A percentile compares a stretch with the other conserved stretches of the same genome.
These are phyloP conservation scores for Oxyruncus cristatus DNA, from an alignment of 2,113 vertebrate species.

Conservation along the genomic window DNA sequence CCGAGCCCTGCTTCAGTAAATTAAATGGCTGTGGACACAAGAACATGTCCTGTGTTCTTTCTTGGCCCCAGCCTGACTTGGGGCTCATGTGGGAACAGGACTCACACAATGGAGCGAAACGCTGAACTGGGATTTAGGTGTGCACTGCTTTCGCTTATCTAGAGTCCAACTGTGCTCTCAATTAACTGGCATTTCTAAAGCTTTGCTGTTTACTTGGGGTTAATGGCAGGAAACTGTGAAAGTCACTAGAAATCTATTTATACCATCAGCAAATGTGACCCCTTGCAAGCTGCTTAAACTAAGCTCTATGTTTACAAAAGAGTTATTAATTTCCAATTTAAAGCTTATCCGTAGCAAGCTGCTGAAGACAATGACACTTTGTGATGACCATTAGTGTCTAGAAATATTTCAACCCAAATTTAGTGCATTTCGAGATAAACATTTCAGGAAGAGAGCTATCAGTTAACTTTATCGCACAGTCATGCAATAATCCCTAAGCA, in stretches of 20 bases:
- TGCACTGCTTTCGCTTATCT: neutral
- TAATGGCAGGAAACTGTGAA: neutral
- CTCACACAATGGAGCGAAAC: neutral
- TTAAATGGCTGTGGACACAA: neutral
- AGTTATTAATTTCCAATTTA: neutral
- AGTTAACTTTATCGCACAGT: neutral
- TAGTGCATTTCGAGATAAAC: neutral
- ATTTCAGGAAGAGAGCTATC: neutral
- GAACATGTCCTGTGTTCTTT: neutral
- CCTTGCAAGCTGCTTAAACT: neutral
- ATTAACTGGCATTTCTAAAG: neutral
- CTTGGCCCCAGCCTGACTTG: fast-evolving
- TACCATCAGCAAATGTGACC: fast-evolving
- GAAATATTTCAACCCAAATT: neutral
- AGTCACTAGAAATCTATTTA: neutral
- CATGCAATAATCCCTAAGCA: neutral
- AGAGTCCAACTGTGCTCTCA: neutral
- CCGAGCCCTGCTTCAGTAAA: neutral
- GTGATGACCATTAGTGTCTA: neutral
- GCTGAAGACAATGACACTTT: neutral
- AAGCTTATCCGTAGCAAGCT: neutral
- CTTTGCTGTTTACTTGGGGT: neutral
- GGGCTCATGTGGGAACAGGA: neutral
- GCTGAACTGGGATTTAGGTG: neutral
- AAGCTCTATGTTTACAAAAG: neutral